phyloP scores from a whole-genome alignment of 2,797 vertebrate species.

The Ctenosaura bakeri region DNA sequence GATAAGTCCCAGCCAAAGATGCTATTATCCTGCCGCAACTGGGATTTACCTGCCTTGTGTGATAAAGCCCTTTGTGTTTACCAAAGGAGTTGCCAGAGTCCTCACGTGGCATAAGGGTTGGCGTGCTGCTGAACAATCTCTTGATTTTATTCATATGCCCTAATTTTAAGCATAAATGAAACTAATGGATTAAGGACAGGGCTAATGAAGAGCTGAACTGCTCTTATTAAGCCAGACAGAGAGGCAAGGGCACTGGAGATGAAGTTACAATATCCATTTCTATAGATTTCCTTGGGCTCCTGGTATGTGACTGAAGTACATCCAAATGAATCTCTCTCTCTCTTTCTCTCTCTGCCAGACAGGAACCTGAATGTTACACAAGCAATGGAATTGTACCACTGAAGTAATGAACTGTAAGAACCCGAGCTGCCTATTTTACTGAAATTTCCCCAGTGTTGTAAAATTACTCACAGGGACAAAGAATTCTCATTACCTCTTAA shows the following conservation, averaged over 20 bases:
- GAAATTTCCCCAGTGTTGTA: constrained; percentile 38
- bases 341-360: not conserved
- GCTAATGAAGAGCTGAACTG: constrained; percentile 46
- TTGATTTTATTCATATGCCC: constrained; percentile 23
- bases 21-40: too few species aligned
- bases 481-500: constrained; percentile 37
- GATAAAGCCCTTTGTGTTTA: not conserved
- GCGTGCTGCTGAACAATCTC: not conserved
- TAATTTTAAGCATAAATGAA: constrained; percentile 43
- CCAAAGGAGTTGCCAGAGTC: constrained; percentile 23
- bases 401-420: constrained; percentile 37
- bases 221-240: constrained; percentile 43
- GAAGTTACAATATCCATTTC: constrained; percentile 30
- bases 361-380: constrained; percentile 27
- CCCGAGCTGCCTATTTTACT: constrained; percentile 8
- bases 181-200: constrained; percentile 45
- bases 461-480: constrained; percentile 41
- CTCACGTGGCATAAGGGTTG: not conserved
- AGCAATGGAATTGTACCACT: constrained; percentile 7
- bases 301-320: not conserved
- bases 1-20: too few species aligned
- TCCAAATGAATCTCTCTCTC: not conserved
- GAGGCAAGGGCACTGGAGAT: constrained; percentile 32
- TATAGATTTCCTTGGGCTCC: constrained; percentile 31
- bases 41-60: too few species aligned